Evolutionary conservation across 1,140 invertebrate genomes (phyloP).

Genomic region (Meloidogyne chitwoodi): DNA sequence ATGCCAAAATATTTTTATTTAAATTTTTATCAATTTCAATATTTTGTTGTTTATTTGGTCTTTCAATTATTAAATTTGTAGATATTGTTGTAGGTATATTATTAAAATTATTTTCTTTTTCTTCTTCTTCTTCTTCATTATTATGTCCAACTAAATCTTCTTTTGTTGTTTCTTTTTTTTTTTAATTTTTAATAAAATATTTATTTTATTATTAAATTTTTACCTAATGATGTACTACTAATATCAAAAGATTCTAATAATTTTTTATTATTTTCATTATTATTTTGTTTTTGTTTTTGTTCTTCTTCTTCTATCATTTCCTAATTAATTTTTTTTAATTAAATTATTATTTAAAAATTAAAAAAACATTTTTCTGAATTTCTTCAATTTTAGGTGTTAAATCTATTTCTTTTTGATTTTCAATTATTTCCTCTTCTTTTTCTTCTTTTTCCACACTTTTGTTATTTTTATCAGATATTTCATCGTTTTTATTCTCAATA

Average conservation of each 20-base stretch:
- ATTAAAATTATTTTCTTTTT: background rate
- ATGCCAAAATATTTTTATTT: background rate
- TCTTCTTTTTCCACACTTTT: background rate
- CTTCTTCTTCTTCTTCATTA: background rate
- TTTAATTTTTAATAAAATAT: background rate
- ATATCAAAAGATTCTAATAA: no score
- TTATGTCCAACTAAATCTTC: background rate
- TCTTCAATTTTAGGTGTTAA: conserved; percentile 24
- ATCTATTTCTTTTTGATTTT: background rate
- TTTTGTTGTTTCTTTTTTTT: background rate
- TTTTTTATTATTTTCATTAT: conserved; percentile 1
- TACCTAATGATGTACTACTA: no score
- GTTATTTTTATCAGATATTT: background rate
- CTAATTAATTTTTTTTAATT: background rate
- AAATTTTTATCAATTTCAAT: background rate
- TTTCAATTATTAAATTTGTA: background rate
- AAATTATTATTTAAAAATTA: background rate
- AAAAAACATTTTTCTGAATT: conserved; percentile 5
- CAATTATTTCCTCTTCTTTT: conserved; percentile 5
- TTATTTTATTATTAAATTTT: background rate
- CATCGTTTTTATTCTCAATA: background rate
- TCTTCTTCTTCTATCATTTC: background rate
- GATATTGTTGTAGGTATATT: background rate
- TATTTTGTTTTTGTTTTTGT: conserved; percentile 3
- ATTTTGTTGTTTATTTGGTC: background rate